Base-by-base conservation (phyloP, 2,888 invertebrate genomes). In the Arrhopalites spinosus region DNA sequence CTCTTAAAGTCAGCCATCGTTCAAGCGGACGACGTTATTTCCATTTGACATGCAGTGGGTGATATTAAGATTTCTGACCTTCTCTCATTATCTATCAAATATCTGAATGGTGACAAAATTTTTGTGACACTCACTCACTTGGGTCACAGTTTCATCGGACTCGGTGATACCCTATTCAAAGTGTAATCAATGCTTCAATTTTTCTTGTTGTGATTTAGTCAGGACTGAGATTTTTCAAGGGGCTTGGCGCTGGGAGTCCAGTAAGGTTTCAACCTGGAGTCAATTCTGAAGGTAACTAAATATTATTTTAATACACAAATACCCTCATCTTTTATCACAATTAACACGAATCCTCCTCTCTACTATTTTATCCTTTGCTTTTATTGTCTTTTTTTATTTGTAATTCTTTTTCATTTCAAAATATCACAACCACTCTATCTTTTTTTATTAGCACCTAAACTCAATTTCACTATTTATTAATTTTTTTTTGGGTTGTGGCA, bases 251-350 rank as follows among this genome's bases (percentile, higher is more conserved):
- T 79, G 79, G 79, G 78, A 79, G 79, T 82, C 82, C 79, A 83
- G 84, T 80, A 85, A 86, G 85, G 86, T 76, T 84, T 84, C 84
- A 85, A 84, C 82, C 85, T 87, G 81, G 86, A 87, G 84, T 84
- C 85, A 79, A 84, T 86, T 80, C 85, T 86, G 79, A 85, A 85
- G 85, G 86, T 86, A 82, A 78, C 81, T 83, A 83, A 29, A 25
- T 17, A 5, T 15, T 8, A 20, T 5, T 56, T 56, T 15, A 36
- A 3, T 8, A 23, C n/a, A 20, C 15, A 56, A 5, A 56, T 56
- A 3, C 56, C n/a, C 23, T 56, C 23, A 20, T 43, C 43, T 15
- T 23, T 15, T n/a, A n/a, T 15, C 15, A 20, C 23, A 56, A 20
- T 8, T 56, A n/a, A n/a, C n/a, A n/a, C 23, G 3, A 23, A 15